Evolutionary conservation across 2,113 vertebrate species (phyloP), one percentile per base, ranked within the genome.

Genomic region (Ammodytes marinus): DNA sequence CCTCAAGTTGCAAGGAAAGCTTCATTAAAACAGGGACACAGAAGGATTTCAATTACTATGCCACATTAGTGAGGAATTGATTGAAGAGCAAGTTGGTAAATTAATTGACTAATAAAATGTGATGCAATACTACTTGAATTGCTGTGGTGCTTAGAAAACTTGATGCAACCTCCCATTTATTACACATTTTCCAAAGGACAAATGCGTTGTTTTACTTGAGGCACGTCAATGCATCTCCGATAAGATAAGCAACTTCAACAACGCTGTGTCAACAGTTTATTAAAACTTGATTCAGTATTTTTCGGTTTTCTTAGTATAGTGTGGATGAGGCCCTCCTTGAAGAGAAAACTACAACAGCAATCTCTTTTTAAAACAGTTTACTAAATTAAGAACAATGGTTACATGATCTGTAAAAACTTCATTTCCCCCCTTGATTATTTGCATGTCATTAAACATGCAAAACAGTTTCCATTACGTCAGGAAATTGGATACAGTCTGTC

Each of bases 221-320:
- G 1, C 4, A 9, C 0, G 6, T 14, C 52, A 72, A 0, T 43
- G 17, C 50, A 7, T 10, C 27, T 27, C 27, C 27, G 27, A 27
- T 39, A n/a, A 65, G 67, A 65, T 57, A 58, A 82, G 37, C 37
- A 19, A 45, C 53, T 14, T 4, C 11, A 53, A 45, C 45, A 65
- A 15, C 40, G 47, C 1, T 45, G 37, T 53, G 8, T 19, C 6
- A 4, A 61, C 39, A 54, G 46, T 45, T 15, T n/a, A 39, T 9
- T 12, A 50, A 43, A 6, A 40, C 27, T 15, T 8, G 3, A 19
- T 19, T 39, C 57, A 47, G 42, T 50, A 35, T 4, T 42, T 57
- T 27, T 27, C 27, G 27, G 6, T 50, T 6, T 66, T 72, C 68
- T 7, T n/a, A 64, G 65, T 10, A 6, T 13, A 14, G 35, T 11